Conservation (phyloP, 2,797 vertebrate genomes). For the Sebastes goodei region DNA sequence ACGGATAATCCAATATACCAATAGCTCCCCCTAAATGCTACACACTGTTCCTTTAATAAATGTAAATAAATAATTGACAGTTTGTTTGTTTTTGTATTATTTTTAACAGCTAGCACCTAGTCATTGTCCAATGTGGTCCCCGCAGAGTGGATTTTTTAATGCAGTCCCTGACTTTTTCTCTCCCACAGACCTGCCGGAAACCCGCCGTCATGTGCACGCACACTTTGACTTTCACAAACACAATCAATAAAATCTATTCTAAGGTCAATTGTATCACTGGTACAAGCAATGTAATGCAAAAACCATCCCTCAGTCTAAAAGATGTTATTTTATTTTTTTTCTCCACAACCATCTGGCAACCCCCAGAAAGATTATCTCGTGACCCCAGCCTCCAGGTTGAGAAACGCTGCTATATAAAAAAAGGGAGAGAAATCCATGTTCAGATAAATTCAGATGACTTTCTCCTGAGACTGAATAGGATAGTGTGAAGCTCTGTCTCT, state of each 20-base stretch:
- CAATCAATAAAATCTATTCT: background rate
- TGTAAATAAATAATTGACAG: background rate
- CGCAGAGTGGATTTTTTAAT: background rate
- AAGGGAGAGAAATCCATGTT: conserved; percentile 28
- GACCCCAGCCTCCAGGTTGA: background rate
- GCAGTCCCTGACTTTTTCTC: background rate
- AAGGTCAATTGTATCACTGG: background rate
- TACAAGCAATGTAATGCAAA: background rate
- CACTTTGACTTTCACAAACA: background rate
- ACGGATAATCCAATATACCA: too few relatives aligned
- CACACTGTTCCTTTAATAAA: background rate
- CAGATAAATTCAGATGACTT: conserved; percentile 55
- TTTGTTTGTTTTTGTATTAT: too few relatives aligned
- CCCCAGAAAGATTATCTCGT: background rate
- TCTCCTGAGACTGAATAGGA: conserved; percentile 53
- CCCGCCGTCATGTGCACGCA: background rate
- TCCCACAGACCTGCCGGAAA: background rate
- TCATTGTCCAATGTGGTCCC: too few relatives aligned
- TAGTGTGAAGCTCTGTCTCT: conserved; percentile 41
- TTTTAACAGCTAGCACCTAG: too few relatives aligned
- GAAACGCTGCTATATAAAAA: background rate
- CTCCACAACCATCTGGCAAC: background rate
- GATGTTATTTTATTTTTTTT: background rate
- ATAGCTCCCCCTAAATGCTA: background rate
- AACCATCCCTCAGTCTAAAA: background rate